Evolutionary conservation across 2,113 vertebrate genomes (phyloP), one percentile per base, ranked within the genome.

Genomic region (Edolisoma coerulescens): DNA sequence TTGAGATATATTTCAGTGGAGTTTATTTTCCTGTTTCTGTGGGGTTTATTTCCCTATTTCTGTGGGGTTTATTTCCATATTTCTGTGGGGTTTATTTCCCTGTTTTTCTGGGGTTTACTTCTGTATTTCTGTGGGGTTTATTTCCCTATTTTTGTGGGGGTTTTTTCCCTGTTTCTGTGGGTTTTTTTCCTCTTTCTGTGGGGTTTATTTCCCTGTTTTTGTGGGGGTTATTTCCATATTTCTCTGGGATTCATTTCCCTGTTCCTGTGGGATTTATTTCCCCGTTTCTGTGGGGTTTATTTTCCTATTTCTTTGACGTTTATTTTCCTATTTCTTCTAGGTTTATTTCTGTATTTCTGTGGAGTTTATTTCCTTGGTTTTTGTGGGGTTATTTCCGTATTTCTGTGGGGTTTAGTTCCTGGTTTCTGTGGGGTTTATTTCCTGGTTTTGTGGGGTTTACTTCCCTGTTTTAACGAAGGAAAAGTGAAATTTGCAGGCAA

Each of bases 11-110:
- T 44, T 44, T 45, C 24, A 4, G 12, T 20, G 37, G 6, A 1
- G 26, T 30, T 63, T 41, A 14, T 20, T 68, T 60, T 39, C 17
- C 7, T 26, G 4, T 28, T 80, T 11, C 26, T 49, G 12, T n/a
- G 22, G 42, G 0, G 41, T 73, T 37, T 16, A 35, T 83, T 39
- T 35, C 14, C 57, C 23, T 27, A 2, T 12, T 60, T 9, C 5
- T 27, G 3, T 60, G 26, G 9, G 1, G 10, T 9, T 69, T 8
- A 37, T 35, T 30, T 21, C 7, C 57, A 12, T 39, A 0, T 22
- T 52, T 3, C 27, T 23, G 5, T 23, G 18, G 11, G 3, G 4
- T 30, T 39, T 23, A 13, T 37, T 73, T 39, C 4, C 60, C 4
- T 27, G 1, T 27, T 69, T 4, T 8, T 28, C 0, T 12, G 27